These are phyloP conservation scores for Drosophila triauraria DNA, from an alignment of 1,140 invertebrate genomes.

Conservation along the genomic window DNA sequence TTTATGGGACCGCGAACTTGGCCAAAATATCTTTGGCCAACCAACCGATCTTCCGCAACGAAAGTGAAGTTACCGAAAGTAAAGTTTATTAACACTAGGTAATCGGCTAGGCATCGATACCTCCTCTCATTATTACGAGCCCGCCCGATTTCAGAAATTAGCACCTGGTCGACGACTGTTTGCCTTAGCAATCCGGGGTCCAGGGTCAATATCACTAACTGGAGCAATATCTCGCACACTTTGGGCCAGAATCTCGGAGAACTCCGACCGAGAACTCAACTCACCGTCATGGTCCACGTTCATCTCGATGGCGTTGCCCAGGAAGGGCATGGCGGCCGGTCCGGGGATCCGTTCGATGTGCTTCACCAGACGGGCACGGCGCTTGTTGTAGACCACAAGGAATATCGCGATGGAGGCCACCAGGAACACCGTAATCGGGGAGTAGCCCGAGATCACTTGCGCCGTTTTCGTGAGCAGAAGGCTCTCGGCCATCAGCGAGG, in stretches of 20 bases:
- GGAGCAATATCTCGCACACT: constrained; percentile 36
- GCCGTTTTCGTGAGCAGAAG: constrained; percentile 70
- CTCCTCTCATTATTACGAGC: constrained; percentile 15
- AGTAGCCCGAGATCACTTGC: constrained; percentile 74
- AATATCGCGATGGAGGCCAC: constrained; percentile 64
- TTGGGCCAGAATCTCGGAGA: constrained; percentile 1
- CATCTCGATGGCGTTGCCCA: constrained; percentile 87
- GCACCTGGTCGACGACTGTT: constrained; percentile 53
- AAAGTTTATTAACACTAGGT: constrained; percentile 71
- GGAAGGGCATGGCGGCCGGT: constrained; percentile 86
- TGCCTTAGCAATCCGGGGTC: constrained; percentile 25
- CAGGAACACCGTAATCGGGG: constrained; percentile 73
- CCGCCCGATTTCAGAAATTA: constrained; percentile 53
- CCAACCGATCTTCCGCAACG: constrained; percentile 6
- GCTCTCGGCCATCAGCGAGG: constrained; percentile 77
- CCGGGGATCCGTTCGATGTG: constrained; percentile 86
- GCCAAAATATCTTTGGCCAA: constrained; percentile 1
- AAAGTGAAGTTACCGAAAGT: constrained; percentile 53
- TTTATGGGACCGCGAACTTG: constrained; percentile 24
- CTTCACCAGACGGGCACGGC: constrained; percentile 82
- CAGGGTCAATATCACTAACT: constrained; percentile 63
- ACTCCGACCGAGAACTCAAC: constrained; percentile 9
- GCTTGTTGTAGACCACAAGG: constrained; percentile 83
- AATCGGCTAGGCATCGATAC: constrained; percentile 6
- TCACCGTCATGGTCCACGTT: constrained; percentile 86